Evolutionary conservation across 2,888 invertebrate species (phyloP).

Genomic region (Coenonympha arcania): DNA sequence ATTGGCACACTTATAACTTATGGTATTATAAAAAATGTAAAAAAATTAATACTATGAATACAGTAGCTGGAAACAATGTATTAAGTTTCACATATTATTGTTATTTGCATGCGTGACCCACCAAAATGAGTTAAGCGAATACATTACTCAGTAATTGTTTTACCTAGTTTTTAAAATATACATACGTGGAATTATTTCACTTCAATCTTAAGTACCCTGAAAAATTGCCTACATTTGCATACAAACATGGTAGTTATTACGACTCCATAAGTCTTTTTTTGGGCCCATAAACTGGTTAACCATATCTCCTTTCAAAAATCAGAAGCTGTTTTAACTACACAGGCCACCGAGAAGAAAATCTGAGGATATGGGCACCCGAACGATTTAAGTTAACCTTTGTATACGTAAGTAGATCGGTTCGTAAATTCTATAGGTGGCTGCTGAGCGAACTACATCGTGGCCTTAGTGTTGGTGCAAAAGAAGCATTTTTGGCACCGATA

Average conservation of each 20-base stretch:
- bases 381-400: too few species aligned
- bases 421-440: too few species aligned
- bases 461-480: too few species aligned
- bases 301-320: too few species aligned
- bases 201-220: background rate
- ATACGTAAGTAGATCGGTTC: too few species aligned
- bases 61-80: constrained; percentile 4
- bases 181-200: background rate
- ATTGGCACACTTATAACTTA: constrained; percentile 15
- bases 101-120: constrained; percentile 18
- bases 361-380: too few species aligned
- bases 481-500: too few species aligned
- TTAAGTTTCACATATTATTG: constrained; percentile 5
- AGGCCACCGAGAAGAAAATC: too few species aligned
- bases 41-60: background rate
- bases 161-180: background rate
- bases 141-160: constrained; percentile 3
- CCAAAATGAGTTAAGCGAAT: constrained; percentile 8
- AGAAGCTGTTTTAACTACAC: too few species aligned
- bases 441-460: too few species aligned
- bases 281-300: too few species aligned
- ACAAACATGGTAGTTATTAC: background rate
- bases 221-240: background rate
- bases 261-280: background rate
- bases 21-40: background rate